phyloP scores from a whole-genome alignment of 2,797 vertebrate species.

The Hypotaenidia okinawae region DNA sequence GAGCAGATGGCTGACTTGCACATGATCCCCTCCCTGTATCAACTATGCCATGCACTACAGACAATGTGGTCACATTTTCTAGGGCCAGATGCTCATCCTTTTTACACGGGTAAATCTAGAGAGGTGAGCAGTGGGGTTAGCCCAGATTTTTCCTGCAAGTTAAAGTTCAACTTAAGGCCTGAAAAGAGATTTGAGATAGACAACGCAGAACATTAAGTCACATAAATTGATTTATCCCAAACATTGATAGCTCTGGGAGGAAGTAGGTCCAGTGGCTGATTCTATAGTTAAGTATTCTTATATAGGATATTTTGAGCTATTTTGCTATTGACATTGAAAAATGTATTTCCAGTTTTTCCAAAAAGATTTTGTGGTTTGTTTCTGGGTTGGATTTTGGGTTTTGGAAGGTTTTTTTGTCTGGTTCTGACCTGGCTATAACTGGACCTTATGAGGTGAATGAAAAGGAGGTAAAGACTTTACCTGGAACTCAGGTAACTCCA shows the following conservation, averaged over 20 bases:
- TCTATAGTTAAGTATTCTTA: background rate
- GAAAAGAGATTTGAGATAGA: background rate
- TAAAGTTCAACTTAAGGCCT: background rate
- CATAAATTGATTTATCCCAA: background rate
- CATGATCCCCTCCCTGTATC: background rate
- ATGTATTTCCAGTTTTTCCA: background rate
- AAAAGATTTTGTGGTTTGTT: background rate
- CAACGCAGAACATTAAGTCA: accelerated
- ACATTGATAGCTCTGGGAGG: background rate
- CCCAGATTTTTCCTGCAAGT: background rate
- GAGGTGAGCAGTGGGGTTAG: background rate
- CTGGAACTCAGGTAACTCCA: background rate
- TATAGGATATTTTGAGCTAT: background rate
- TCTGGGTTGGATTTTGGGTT: background rate
- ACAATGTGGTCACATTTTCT: background rate
- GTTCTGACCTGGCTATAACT: background rate
- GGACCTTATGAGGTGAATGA: background rate
- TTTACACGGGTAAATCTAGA: background rate
- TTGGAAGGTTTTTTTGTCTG: background rate
- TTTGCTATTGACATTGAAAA: background rate
- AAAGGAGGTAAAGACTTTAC: background rate
- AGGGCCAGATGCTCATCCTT: background rate
- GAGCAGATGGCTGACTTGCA: slow-evolving; percentile 29
- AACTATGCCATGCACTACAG: background rate
- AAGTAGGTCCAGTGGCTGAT: background rate